A percentile compares a stretch with the other conserved stretches of the same genome.
Conservation (phyloP, 2,113 vertebrate genomes). For the Stigmatopora argus region DNA sequence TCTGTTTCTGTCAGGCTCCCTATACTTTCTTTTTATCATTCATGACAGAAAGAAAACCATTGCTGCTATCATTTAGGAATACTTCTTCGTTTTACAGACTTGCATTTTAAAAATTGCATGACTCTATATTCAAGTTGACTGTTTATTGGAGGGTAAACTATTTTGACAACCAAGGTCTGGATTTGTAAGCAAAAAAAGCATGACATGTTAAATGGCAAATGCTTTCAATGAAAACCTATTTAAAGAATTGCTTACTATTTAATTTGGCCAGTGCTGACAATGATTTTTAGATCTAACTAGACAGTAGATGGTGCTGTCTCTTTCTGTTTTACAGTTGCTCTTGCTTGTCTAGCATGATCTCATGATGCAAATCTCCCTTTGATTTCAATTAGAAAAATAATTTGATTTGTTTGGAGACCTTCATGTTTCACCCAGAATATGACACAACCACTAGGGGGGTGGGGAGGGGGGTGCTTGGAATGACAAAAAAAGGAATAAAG, state of each 20-base stretch:
- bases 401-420: not conserved
- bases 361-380: not conserved
- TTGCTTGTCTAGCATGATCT: not conserved
- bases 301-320: slow-evolving; percentile 62
- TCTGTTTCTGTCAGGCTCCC: too few species aligned
- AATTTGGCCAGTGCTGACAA: not conserved
- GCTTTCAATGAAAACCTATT: too few species aligned
- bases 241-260: too few species aligned
- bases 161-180: not conserved
- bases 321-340: slow-evolving; percentile 8
- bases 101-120: too few species aligned
- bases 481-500: not conserved
- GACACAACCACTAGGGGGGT: not conserved
- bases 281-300: not conserved
- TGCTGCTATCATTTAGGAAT: too few species aligned
- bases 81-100: too few species aligned
- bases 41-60: too few species aligned
- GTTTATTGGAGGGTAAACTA: not conserved
- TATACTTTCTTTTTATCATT: too few species aligned
- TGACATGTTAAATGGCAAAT: too few species aligned
- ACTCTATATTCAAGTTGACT: too few species aligned
- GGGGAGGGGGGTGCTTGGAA: not conserved
- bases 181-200: not conserved
- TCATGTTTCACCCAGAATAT: not conserved
- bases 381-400: not conserved